A percentile compares a stretch with the other conserved stretches of the same genome.
These are phyloP conservation scores for Dilophus febrilis DNA, from an alignment of 2,888 invertebrate species.

Conservation along the genomic window DNA sequence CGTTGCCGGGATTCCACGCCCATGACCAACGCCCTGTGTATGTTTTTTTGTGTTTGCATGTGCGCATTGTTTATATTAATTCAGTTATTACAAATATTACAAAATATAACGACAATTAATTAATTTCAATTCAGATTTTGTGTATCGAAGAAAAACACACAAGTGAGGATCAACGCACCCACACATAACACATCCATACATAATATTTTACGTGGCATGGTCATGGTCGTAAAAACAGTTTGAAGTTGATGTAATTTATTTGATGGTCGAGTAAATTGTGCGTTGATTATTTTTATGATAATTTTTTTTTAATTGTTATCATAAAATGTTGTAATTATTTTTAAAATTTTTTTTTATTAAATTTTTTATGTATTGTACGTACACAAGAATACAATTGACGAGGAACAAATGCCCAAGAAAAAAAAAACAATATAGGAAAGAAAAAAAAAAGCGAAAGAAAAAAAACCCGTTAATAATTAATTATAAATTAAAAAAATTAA, in stretches of 20 bases:
- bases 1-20: slow-evolving; percentile 66
- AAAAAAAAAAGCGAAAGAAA: slow-evolving; percentile 28
- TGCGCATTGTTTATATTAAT: background rate
- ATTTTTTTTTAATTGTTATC: background rate
- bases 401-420: too few species aligned
- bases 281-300: background rate
- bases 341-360: background rate
- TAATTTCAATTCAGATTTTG: too few species aligned
- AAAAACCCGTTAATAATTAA: slow-evolving; percentile 26
- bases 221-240: too few species aligned
- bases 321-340: background rate
- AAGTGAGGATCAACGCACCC: too few species aligned
- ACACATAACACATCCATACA: too few species aligned
- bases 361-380: slow-evolving; percentile 26
- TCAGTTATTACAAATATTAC: too few species aligned
- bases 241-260: background rate
- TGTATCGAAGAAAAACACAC: too few species aligned
- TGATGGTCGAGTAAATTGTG: background rate
- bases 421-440: slow-evolving; percentile 16
- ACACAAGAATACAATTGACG: slow-evolving; percentile 6
- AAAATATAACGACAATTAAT: too few species aligned
- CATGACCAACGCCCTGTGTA: slow-evolving; percentile 52
- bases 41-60: background rate
- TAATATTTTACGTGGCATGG: too few species aligned
- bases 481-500: slow-evolving; percentile 7